Base-by-base conservation (phyloP, 2,888 invertebrate species). In the Corythucha ciliata region DNA sequence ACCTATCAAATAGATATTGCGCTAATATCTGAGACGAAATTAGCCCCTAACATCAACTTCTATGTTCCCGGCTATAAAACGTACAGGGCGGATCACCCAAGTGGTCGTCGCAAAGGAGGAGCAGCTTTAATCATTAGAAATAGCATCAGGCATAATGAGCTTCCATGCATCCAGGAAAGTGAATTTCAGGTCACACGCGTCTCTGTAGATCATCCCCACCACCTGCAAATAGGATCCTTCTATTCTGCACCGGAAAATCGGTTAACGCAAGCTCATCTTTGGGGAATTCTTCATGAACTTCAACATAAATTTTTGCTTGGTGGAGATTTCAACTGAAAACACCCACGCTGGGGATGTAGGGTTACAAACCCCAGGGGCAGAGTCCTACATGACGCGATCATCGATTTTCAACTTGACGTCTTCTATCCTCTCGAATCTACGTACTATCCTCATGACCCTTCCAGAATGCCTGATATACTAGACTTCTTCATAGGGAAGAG, bases 401-500 rank as follows among this genome's bases (percentile, higher is more conserved):
- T n/a, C n/a, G n/a, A n/a, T n/a, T n/a, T n/a, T n/a, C n/a, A n/a
- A n/a, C n/a, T 24, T 14, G 22, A 40, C 14, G 8, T 40, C 14
- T 20, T 40, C 12, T 20, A 20, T 22, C 40, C 40, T 6, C 21
- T 20, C 22, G 36, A 36, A 36, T 21, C 36, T 5, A 36, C 36
- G 7, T 21, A 36, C 10, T 40, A 40, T 16, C 40, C 40, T 5
- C 20, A 40, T 20, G 22, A 20, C 14, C 20, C 40, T 3, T 22
- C 40, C 14, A 16, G 16, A 6, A 40, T 12, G 7, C 40, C 40
- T 22, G 40, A 40, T n/a, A 16, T 40, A 20, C 12, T 40, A 12
- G 40, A 40, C 22, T 40, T 40, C 24, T 40, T 40, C 24, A 40
- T 40, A 10, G 40, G 40, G 24, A 40, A 24, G 24, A 18, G 24